phyloP scores from a whole-genome alignment of 2,888 invertebrate genomes.

The Priocnemis perturbator region DNA sequence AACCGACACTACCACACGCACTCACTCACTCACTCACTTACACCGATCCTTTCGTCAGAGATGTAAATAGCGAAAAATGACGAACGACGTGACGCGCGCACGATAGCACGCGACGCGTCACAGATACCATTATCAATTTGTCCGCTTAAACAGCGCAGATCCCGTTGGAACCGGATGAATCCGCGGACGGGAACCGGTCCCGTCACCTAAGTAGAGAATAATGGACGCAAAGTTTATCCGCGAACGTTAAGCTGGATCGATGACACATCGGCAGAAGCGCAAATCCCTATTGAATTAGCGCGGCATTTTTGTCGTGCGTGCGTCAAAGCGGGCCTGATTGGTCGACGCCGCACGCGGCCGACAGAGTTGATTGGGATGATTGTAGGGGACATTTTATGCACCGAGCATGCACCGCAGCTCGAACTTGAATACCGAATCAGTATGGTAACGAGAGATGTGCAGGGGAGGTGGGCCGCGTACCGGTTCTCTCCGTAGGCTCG shows the following conservation, averaged over 20 bases:
- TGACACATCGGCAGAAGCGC: conserved; percentile 9
- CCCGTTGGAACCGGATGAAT: conserved; percentile 35
- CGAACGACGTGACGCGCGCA: too few species aligned
- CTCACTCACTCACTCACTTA: too few species aligned
- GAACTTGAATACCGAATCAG: conserved; percentile 61
- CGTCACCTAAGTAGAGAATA: too few species aligned
- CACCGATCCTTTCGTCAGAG: too few species aligned
- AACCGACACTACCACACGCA: too few species aligned
- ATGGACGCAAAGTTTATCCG: conserved; percentile 11
- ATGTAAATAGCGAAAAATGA: too few species aligned
- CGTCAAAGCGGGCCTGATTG: conserved; percentile 60
- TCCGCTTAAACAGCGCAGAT: neutral
- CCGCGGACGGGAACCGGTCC: conserved; percentile 20
- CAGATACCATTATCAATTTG: too few species aligned
- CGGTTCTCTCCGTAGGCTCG: too few species aligned
- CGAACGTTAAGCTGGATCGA: conserved; percentile 26
- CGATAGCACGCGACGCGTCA: too few species aligned
- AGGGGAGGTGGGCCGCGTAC: conserved; percentile 8
- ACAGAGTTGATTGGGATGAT: conserved; percentile 68
- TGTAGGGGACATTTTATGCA: conserved; percentile 67
- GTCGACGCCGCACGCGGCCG: conserved; percentile 55
- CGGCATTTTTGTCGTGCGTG: conserved; percentile 48
- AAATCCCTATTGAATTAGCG: conserved; percentile 38
- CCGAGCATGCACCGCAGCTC: conserved; percentile 60
- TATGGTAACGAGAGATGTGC: conserved; percentile 27